These are phyloP conservation scores for Aricia agestis DNA, from an alignment of 1,140 invertebrate species.

Conservation along the genomic window DNA sequence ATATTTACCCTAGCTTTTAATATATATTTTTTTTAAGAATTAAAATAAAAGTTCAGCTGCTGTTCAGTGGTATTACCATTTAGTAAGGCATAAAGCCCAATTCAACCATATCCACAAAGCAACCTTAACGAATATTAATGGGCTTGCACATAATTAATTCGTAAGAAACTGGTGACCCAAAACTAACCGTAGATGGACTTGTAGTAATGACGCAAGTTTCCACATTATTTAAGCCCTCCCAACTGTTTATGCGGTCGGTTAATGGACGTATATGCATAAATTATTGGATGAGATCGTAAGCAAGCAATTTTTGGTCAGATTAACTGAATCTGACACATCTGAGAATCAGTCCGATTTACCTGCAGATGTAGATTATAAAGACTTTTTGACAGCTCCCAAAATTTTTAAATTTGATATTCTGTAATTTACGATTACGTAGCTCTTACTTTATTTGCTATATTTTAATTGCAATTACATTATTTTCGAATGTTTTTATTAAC, in stretches of 20 bases:
- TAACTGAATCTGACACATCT: not conserved
- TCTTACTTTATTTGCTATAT: too few species aligned
- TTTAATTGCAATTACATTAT: not conserved
- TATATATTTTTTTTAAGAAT: too few species aligned
- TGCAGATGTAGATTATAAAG: too few species aligned
- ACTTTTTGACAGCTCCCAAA: too few species aligned
- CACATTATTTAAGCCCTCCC: constrained; percentile 57
- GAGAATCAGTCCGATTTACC: too few species aligned
- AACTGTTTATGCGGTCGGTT: constrained; percentile 60
- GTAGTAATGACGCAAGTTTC: constrained; percentile 64
- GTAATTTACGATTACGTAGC: too few species aligned
- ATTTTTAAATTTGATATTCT: too few species aligned
- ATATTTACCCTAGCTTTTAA: too few species aligned
- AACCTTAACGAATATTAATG: not conserved
- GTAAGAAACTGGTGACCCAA: constrained; percentile 17
- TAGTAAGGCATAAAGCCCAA: not conserved
- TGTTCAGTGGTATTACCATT: too few species aligned
- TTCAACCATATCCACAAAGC: not conserved
- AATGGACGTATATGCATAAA: constrained; percentile 64
- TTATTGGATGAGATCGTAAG: constrained; percentile 45
- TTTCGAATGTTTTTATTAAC: not conserved
- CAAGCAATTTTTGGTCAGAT: constrained; percentile 24
- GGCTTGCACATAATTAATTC: constrained; percentile 1
- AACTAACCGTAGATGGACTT: constrained; percentile 30
- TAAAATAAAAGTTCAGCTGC: too few species aligned